Conservation (phyloP, 2,797 vertebrate species). For the Pogoniulus pusillus region DNA sequence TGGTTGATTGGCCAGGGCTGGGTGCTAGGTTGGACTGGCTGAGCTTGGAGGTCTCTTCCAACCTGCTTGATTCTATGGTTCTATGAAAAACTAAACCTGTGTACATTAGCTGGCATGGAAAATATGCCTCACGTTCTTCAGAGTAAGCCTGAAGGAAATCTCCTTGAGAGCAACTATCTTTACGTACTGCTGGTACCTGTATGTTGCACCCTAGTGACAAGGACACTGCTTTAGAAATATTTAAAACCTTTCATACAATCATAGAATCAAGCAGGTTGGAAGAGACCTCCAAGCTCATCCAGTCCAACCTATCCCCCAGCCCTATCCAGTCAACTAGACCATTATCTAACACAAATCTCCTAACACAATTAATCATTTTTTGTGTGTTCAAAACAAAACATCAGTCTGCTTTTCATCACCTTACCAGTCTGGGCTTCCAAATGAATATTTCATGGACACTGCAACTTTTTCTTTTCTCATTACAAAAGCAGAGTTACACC, state of each 20-base stretch:
- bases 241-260: conserved; percentile 26
- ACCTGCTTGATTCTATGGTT: too few relatives aligned
- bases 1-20: too few relatives aligned
- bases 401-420: neutral
- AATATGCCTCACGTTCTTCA: neutral
- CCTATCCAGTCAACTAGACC: too few relatives aligned
- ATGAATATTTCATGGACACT: conserved; percentile 24
- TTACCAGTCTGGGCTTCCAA: neutral
- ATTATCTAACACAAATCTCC: conserved; percentile 54
- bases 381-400: neutral
- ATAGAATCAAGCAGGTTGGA: too few relatives aligned
- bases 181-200: neutral
- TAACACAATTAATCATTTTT: conserved; percentile 30
- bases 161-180: conserved; percentile 28
- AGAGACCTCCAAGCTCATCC: too few relatives aligned
- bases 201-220: conserved; percentile 18
- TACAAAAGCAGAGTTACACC: conserved; percentile 43
- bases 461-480: conserved; percentile 49
- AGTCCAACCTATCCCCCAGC: too few relatives aligned
- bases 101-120: neutral
- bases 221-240: neutral
- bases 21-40: too few relatives aligned
- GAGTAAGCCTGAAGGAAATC: neutral
- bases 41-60: too few relatives aligned
- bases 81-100: neutral